These are phyloP conservation scores for Dysmachus trigonus DNA, from an alignment of 2,888 invertebrate species.

Conservation along the genomic window DNA sequence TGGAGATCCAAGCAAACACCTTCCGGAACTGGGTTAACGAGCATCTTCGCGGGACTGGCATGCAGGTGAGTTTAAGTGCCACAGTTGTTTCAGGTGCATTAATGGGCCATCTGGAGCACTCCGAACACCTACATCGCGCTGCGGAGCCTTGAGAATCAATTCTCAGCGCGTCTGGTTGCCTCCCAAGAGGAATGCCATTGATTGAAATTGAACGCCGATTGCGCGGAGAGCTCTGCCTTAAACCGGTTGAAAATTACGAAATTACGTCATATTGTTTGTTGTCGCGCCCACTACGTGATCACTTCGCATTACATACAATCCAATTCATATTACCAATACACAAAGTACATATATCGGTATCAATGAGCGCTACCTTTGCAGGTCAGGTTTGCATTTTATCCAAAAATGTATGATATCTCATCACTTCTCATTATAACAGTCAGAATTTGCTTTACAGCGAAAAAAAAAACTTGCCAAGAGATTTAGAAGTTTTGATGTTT, in stretches of 20 bases:
- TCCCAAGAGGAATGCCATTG: neutral
- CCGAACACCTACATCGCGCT: neutral
- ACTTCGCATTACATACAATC: neutral
- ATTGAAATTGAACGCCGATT: slow-evolving; percentile 23
- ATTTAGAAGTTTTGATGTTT: neutral
- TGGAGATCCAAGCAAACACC: slow-evolving; percentile 94
- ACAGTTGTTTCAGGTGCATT: neutral
- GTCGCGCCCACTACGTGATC: neutral
- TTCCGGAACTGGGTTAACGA: slow-evolving; percentile 99
- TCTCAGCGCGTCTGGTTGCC: neutral
- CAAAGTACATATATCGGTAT: neutral
- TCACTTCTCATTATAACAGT: neutral
- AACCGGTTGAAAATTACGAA: slow-evolving; percentile 19
- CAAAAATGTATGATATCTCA: neutral
- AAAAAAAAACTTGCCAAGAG: neutral
- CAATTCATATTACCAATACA: neutral
- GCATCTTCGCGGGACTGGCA: slow-evolving; percentile 76
- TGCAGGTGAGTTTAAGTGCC: slow-evolving; percentile 67
- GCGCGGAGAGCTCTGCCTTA: neutral
- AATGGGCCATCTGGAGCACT: neutral
- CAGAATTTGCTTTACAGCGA: neutral
- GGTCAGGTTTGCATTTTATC: neutral
- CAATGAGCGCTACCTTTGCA: neutral
- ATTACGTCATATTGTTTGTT: slow-evolving; percentile 38
- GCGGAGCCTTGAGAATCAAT: neutral